phyloP scores from a whole-genome alignment of 1,140 invertebrate species.

The Druon quercuslanigerum region DNA sequence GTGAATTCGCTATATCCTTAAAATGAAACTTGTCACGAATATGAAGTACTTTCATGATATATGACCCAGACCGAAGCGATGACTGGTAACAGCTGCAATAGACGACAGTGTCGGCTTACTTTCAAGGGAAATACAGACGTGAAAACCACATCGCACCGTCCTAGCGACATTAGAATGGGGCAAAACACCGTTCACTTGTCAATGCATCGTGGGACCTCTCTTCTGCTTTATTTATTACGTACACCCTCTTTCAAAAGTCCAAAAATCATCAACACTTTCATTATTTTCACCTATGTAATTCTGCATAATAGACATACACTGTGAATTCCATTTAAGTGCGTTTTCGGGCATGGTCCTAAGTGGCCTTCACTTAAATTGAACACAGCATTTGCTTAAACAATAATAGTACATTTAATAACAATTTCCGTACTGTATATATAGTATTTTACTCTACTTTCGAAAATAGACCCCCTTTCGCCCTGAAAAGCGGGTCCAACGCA shows the following conservation, averaged over 20 bases:
- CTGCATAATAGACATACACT: too few species aligned
- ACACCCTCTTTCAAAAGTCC: constrained; percentile 8
- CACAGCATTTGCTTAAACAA: too few species aligned
- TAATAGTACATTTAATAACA: too few species aligned
- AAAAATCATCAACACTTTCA: not conserved
- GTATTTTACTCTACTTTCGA: too few species aligned
- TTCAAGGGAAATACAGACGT: constrained; percentile 27
- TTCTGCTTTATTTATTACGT: constrained; percentile 18
- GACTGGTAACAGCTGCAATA: constrained; percentile 22
- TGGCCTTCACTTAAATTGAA: too few species aligned
- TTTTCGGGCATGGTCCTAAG: too few species aligned
- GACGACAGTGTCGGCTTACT: constrained; percentile 23
- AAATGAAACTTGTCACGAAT: constrained; percentile 19
- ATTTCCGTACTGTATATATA: too few species aligned
- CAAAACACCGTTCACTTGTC: constrained; percentile 27
- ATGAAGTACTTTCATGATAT: constrained; percentile 10
- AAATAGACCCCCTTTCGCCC: too few species aligned
- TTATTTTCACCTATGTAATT: too few species aligned
- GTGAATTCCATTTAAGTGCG: too few species aligned
- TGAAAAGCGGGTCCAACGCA: too few species aligned
- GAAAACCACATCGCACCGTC: constrained; percentile 16
- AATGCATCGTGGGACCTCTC: constrained; percentile 22
- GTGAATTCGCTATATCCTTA: not conserved
- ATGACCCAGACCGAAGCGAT: constrained; percentile 15
- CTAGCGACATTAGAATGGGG: constrained; percentile 18